A percentile compares a stretch with the other conserved stretches of the same genome.
Evolutionary conservation across 2,888 invertebrate genomes (phyloP).

Genomic region (Noctua pronuba): DNA sequence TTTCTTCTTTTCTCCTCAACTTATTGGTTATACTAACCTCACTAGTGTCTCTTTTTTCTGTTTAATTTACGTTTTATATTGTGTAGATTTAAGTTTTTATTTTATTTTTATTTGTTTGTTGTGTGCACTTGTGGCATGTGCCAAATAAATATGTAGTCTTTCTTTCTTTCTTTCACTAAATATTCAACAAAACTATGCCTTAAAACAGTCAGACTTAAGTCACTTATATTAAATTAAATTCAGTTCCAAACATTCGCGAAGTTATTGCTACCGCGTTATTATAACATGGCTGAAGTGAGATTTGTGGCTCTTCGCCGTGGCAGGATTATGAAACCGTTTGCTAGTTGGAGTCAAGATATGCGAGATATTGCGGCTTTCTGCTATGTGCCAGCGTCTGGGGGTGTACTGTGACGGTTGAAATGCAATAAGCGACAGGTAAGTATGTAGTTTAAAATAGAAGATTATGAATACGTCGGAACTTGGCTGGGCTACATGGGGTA

Average conservation of each 20-base stretch:
- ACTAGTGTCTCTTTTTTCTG: too few relatives aligned
- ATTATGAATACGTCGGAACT: not conserved
- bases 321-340: conserved; percentile 46
- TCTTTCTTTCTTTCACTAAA: too few relatives aligned
- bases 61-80: too few relatives aligned
- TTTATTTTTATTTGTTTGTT: too few relatives aligned
- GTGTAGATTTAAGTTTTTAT: too few relatives aligned
- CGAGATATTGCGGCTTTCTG: conserved; percentile 27
- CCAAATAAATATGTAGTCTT: too few relatives aligned
- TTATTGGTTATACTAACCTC: not conserved
- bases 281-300: conserved; percentile 23
- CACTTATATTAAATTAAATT: conserved; percentile 12
- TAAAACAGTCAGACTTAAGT: not conserved
- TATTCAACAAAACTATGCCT: not conserved
- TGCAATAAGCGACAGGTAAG: conserved; percentile 19
- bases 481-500: not conserved
- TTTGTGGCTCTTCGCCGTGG: not conserved
- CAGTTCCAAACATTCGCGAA: conserved; percentile 9
- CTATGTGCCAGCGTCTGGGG: not conserved
- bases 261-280: conserved; percentile 7
- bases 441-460: not conserved
- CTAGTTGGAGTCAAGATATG: conserved; percentile 28
- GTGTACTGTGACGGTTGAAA: not conserved
- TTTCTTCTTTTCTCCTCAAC: too few relatives aligned
- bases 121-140: too few relatives aligned